Base-by-base conservation (phyloP, 2,797 vertebrate genomes). In the Rhynchonycteris naso region DNA sequence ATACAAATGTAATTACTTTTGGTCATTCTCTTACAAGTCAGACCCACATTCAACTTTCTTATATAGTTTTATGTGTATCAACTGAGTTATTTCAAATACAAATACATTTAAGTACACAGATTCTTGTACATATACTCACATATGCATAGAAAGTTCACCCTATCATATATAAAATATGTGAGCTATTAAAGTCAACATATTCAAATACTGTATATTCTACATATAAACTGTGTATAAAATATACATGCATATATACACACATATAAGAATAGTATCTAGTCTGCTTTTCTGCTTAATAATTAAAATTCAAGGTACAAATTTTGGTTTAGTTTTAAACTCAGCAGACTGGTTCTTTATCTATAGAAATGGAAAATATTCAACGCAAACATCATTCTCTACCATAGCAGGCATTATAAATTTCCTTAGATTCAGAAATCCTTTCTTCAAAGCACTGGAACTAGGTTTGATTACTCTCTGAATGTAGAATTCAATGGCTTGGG, bases 401-500 rank as follows among this genome's bases (percentile, higher is more conserved):
- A 83, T 4, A 74, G 65, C 74, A 79, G 30, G 38, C 78, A 87
- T 88, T 83, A 69, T 72, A 74, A 93, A 79, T 88, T 96, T 88
- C 38, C 69, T 75, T 79, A 28, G 86, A 85, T 80, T 92, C 58
- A 82, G 89, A 72, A 71, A 79, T 76, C 35, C 61, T 78, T 92
- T 86, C 74, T 91, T 96, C 61, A 74, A 35, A 84, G 69, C 50
- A 72, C 7, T 83, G 61, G 59, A 94, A 87, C 47, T 84, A 84
- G 66, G 93, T 94, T 83, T 96, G 66, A 93, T 94, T 97, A 81
- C 76, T 94, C 66, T 85, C 82, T 90, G 84, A 94, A 43, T 93
- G 16, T 89, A 90, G 66, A 35, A 19, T 71, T 11, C 38, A 71
- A 88, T 63, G 61, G 59, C 61, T 74, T 33, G 88, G 21, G 72